Percentiles rank a stretch among this genome's conserved stretches.
Evolutionary conservation across 2,888 invertebrate species (phyloP).

Genomic region (Cinara cedri): DNA sequence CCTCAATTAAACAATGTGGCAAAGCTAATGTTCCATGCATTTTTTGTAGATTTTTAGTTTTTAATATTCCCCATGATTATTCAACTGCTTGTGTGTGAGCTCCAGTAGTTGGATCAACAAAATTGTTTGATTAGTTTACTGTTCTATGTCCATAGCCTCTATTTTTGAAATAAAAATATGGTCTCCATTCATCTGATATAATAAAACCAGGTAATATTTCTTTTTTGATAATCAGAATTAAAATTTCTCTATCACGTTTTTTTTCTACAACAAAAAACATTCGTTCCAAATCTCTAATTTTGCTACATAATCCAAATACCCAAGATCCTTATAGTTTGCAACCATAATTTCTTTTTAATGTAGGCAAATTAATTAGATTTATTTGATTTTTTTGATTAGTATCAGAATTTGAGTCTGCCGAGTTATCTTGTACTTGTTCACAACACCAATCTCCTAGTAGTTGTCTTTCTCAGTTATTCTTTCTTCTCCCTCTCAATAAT

Average conservation of each 20-base stretch:
- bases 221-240: conserved; percentile 17
- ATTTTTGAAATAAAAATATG: conserved; percentile 13
- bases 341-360: too few relatives aligned
- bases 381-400: too few relatives aligned
- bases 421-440: too few relatives aligned
- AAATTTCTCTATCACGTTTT: conserved; percentile 13
- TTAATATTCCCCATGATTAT: not conserved
- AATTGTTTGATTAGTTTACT: too few relatives aligned
- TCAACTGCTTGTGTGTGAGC: conserved; percentile 14
- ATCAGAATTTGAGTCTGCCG: too few relatives aligned
- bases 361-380: too few relatives aligned
- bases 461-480: too few relatives aligned
- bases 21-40: not conserved
- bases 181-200: conserved; percentile 18
- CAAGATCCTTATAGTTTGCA: not conserved
- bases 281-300: conserved; percentile 23
- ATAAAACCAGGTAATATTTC: conserved; percentile 16
- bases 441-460: too few relatives aligned
- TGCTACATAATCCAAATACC: conserved; percentile 23
- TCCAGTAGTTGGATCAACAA: not conserved
- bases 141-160: conserved; percentile 7
- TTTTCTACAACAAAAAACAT: conserved; percentile 23
- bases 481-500: too few relatives aligned
- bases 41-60: not conserved
- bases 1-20: conserved; percentile 4